Percentiles rank a stretch among this genome's conserved stretches.
phyloP scores from a whole-genome alignment of 2,888 invertebrate species.

The Chymomyza fuscimana region DNA sequence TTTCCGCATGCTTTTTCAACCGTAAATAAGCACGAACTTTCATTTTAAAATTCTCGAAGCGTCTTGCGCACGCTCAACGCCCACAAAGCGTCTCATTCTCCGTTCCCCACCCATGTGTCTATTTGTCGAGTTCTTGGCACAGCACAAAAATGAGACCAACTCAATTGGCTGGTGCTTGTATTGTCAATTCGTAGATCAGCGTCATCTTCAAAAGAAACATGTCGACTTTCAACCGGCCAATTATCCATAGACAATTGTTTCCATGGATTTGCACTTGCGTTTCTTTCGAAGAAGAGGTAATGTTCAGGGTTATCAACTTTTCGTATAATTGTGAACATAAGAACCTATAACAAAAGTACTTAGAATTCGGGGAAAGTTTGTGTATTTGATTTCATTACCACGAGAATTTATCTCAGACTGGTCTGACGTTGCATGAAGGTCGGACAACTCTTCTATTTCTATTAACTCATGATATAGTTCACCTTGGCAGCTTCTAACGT shows the following conservation, averaged over 20 bases:
- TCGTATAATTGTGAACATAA: slow-evolving; percentile 26
- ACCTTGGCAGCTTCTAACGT: no score
- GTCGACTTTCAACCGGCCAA: not conserved
- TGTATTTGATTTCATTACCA: slow-evolving; percentile 15
- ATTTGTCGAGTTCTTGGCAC: slow-evolving; percentile 50
- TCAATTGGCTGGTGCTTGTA: slow-evolving; percentile 27
- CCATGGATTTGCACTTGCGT: slow-evolving; percentile 24
- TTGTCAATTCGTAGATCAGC: slow-evolving; percentile 13
- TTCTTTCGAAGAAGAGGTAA: slow-evolving; percentile 36
- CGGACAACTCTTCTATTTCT: not conserved
- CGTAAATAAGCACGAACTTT: slow-evolving; percentile 74
- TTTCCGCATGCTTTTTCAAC: slow-evolving; percentile 74
- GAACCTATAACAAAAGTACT: slow-evolving; percentile 12
- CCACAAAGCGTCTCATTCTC: not conserved
- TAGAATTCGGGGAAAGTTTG: slow-evolving; percentile 54
- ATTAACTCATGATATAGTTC: not conserved
- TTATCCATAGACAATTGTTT: slow-evolving; percentile 10
- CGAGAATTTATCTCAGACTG: not conserved
- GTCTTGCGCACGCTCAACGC: slow-evolving; percentile 37
- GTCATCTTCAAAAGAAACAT: not conserved
- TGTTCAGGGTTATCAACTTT: slow-evolving; percentile 47
- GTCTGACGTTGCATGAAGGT: not conserved
- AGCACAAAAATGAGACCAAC: slow-evolving; percentile 47
- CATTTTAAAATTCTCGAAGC: slow-evolving; percentile 69
- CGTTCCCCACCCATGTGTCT: slow-evolving; percentile 31